phyloP scores from a whole-genome alignment of 2,113 vertebrate species.

The Typhlomys cinereus region DNA sequence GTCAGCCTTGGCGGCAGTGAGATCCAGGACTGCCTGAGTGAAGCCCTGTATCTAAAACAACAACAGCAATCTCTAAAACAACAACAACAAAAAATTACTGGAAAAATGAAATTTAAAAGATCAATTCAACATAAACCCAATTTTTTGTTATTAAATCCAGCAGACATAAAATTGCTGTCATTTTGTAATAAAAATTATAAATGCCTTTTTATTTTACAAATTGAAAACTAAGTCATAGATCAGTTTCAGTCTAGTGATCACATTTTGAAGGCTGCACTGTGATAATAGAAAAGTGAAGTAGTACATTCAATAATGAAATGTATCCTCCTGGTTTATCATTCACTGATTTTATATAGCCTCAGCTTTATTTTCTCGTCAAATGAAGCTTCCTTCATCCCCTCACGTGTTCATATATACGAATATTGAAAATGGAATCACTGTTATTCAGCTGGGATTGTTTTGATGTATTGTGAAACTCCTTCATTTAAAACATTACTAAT shows the following conservation, averaged over 20 bases:
- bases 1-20: too few relatives aligned
- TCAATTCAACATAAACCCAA: neutral
- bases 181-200: neutral
- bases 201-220: neutral
- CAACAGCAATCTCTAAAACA: too few relatives aligned
- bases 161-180: too few relatives aligned
- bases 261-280: neutral
- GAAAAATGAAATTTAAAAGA: constrained; percentile 23
- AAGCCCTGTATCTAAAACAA: too few relatives aligned
- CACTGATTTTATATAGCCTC: neutral
- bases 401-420: neutral
- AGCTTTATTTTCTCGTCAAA: neutral
- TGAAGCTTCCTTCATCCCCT: too few relatives aligned
- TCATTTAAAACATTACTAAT: constrained; percentile 10
- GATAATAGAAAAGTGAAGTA: neutral
- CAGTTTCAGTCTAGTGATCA: neutral
- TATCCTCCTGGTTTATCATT: neutral
- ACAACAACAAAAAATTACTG: neutral
- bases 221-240: neutral
- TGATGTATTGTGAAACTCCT: constrained; percentile 2
- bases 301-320: neutral
- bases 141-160: too few relatives aligned
- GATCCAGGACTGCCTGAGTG: neutral
- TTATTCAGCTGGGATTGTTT: constrained; percentile 36
- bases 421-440: neutral